Base-by-base conservation (phyloP, 1,140 invertebrate species). In the Dryas iulia region DNA sequence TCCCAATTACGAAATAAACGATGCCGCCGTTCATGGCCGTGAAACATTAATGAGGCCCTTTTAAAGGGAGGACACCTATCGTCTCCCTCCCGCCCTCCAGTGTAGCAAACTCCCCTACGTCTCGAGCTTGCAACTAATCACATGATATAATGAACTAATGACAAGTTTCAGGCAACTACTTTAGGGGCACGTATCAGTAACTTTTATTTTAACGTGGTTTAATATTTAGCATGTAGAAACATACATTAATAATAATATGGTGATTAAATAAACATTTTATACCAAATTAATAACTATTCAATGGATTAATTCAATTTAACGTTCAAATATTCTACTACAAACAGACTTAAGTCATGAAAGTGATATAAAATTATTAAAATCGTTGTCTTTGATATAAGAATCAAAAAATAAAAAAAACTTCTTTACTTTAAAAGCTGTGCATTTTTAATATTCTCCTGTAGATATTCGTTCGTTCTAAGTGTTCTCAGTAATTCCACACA, bases 11-110 rank as follows among this genome's bases (percentile, higher is more conserved):
- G 77, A 57, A 80, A 83, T 83, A 84, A 86, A 83, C 81, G 82
- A 77, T 71, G 72, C 77, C 72, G 69, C 75, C 83, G 80, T 77
- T 82, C 85, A 78, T 76, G 54, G 70, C 64, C 74, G 75, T 89
- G 86, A 85, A 89, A 89, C 80, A 88, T 88, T 91, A 83, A 89
- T 88, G 84, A 89, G 83, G 31, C 57, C 66, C 71, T 72, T 81
- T 79, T 47, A 47, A 57, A 39, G 66, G 62, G 65, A 47, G 21
- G 23, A 26, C 30, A 57, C 21, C 57, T 47, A 28, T 61, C 53
- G 23, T 56, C 23, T 54, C 39, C 52, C 12, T 8, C 31, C 53
- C 31, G 56, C 63, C 54, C 65, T 71, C 35, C n/a, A 25, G 14
- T 39, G 21, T 39, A 59, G 26, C n/a, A 31, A 52, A 59, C 65